Percentiles rank a stretch among this genome's conserved stretches.
phyloP scores from a whole-genome alignment of 2,113 vertebrate species.

The Morphnarchus princeps region DNA sequence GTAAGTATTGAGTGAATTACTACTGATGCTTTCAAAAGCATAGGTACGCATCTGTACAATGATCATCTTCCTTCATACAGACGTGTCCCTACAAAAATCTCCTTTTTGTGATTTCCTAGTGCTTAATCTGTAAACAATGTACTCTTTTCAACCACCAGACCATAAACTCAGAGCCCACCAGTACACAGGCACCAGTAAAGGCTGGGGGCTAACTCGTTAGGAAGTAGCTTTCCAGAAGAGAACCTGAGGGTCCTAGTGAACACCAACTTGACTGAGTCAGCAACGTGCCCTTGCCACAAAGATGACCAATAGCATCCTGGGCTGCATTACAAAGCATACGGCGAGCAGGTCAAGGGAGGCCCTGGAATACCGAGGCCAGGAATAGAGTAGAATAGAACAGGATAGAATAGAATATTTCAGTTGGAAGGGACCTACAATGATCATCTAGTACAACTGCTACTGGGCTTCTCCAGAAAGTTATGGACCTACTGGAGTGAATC shows the following conservation, averaged over 20 bases:
- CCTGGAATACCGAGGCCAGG: background rate
- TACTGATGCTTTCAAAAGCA: background rate
- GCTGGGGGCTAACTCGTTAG: background rate
- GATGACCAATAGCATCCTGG: too few relatives aligned
- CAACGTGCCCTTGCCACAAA: background rate
- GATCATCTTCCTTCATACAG: background rate
- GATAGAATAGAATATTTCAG: background rate
- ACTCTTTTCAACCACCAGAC: background rate
- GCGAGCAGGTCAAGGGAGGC: background rate
- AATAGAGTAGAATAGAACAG: background rate
- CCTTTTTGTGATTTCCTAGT: background rate
- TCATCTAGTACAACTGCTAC: background rate
- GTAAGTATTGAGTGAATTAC: background rate
- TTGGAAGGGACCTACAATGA: background rate
- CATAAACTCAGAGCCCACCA: background rate
- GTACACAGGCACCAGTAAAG: background rate
- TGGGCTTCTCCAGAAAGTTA: background rate
- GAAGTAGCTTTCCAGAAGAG: background rate
- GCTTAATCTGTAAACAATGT: background rate
- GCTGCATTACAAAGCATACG: background rate
- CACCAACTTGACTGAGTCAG: background rate
- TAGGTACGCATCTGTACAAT: background rate
- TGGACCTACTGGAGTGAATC: background rate
- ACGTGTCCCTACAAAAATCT: background rate
- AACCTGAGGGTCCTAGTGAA: background rate